Conservation (phyloP, 2,113 vertebrate species). For the Chaetura pelagica region DNA sequence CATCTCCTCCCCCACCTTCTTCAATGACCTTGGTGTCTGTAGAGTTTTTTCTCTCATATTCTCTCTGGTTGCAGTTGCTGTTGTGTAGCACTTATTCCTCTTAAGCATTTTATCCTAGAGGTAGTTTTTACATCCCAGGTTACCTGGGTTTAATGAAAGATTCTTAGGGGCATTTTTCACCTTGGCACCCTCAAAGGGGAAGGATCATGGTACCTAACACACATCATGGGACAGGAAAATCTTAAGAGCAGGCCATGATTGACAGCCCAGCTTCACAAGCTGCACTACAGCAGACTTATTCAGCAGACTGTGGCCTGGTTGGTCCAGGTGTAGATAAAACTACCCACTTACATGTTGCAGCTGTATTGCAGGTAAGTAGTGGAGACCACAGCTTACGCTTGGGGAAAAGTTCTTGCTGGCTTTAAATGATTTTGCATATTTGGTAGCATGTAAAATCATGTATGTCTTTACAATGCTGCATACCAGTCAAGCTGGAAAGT, state of each 20-base stretch:
- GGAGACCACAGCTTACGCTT: background rate
- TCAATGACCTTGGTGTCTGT: too few relatives aligned
- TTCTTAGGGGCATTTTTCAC: background rate
- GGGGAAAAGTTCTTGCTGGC: background rate
- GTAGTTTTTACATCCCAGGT: background rate
- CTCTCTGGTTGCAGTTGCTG: too few relatives aligned
- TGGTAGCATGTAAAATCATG: background rate
- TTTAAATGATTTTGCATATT: background rate
- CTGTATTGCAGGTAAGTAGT: background rate
- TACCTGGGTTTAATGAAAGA: background rate
- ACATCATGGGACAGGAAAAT: background rate
- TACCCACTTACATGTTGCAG: background rate
- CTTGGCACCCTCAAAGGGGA: background rate
- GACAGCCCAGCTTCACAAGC: background rate
- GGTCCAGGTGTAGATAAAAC: background rate
- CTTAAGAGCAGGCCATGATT: background rate
- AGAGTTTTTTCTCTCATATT: too few relatives aligned
- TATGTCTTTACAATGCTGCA: background rate
- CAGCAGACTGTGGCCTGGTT: background rate
- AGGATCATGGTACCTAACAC: background rate
- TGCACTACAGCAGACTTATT: background rate
- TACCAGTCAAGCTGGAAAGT: background rate
- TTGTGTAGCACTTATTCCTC: too few relatives aligned
- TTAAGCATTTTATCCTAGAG: too few relatives aligned
- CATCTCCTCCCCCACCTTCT: too few relatives aligned